Evolutionary conservation across 1,140 invertebrate genomes (phyloP), one percentile per base, ranked within the genome.

Genomic region (Nasonia vitripennis): DNA sequence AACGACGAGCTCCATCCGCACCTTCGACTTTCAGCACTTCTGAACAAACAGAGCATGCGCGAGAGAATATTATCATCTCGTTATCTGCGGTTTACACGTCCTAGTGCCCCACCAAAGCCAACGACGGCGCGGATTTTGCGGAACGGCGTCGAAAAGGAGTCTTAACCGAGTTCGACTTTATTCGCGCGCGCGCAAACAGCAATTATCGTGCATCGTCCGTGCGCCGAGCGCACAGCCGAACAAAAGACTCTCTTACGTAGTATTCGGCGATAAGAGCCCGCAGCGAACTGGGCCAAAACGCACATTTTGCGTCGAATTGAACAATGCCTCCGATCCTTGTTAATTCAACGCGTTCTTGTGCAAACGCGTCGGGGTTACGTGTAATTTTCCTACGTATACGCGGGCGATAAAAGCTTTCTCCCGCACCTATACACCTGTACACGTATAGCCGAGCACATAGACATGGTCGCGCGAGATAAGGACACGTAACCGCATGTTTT

Each of bases 191-290:
- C n/a, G 67, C n/a, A 48, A 71, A 81, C 41, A 48, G 62, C 37
- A 45, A 81, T 81, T 81, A 74, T 74, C 70, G 10, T n/a, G 12
- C 27, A 23, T 37, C 80, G 80, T 55, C 27, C 20, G 68, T 45
- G 41, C 1, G 27, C 27, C 27, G 68, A 23, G 51, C 31, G 17
- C 27, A 67, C 12, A 37, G n/a, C 41, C n/a, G 67, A 20, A 81
- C 67, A 73, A 48, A 73, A 45, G 67, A 68, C 37, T 27, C 34
- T n/a, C 62, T 41, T 67, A 37, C 34, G 34, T 37, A 20, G 10
- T 27, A 20, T 41, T 41, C 6, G 17, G 31, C 45, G 70, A 82
- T 74, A 82, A 82, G 80, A 74, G 27, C 55, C 55, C 27, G 73
- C 12, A 20, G 51, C 17, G 17, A 82, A 82, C 70, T 82, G 45